Evolutionary conservation across 2,797 vertebrate genomes (phyloP), one percentile per base, ranked within the genome.

Genomic region (Rousettus madagascariensis): DNA sequence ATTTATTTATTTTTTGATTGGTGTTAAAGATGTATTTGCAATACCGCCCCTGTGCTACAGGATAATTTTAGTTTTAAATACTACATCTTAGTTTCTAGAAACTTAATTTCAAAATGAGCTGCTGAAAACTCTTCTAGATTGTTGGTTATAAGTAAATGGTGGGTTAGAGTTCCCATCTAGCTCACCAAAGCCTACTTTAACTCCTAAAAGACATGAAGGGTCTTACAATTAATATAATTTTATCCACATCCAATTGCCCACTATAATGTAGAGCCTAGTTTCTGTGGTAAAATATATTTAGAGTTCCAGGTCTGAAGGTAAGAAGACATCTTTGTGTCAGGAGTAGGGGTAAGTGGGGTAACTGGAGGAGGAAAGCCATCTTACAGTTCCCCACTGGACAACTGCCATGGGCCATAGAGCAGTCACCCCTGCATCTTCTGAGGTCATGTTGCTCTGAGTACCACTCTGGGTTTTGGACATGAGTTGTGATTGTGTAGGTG

Each of bases 351-450:
- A 1, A 9, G 8, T 2, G 0, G 49, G 28, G 30, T 0, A 0
- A 8, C 30, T 26, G 5, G 53, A 59, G 49, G 9, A 41, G 43
- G 75, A 36, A 28, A 55, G 33, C 75, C 9, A 0, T 26, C 61
- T n/a, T 0, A 0, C 0, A 0, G 8, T 5, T 19, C 43, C 19
- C 0, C 9, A 5, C 43, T 0, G 5, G 57, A 69, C 28, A 36
- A 16, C 24, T 16, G 59, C 12, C 1, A 1, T 1, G 8, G 55
- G 43, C 77, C 9, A 0, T 17, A n/a, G 24, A 43, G 49, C 20
- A 0, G 24, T 24, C 20, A 8, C 26, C 8, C 26, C 3, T 59
- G 30, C 2, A 0, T 20, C 22, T 78, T 46, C 55, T 26, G 43
- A 41, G 17, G 36, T 26, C 43, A 3, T 2, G 36, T 16, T 33